Percentiles rank a stretch among this genome's conserved stretches.
These are phyloP conservation scores for Dynastes tityus DNA, from an alignment of 2,888 invertebrate species.

Conservation along the genomic window DNA sequence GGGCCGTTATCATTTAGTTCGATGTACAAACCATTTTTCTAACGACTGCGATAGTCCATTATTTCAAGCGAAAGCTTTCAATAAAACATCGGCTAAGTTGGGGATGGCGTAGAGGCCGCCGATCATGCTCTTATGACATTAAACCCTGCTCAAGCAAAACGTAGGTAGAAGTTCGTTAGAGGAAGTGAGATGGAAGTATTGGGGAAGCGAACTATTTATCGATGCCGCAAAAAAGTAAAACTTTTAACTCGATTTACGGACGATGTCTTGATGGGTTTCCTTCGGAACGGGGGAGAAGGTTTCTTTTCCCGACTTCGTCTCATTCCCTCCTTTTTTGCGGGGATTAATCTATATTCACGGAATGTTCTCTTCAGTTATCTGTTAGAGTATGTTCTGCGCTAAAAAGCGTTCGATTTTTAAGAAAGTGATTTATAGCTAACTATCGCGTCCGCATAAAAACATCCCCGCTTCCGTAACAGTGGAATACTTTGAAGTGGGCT, in stretches of 20 bases:
- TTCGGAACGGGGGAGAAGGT: not conserved
- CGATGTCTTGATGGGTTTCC: conserved; percentile 25
- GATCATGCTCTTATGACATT: conserved; percentile 38
- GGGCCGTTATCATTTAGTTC: conserved; percentile 39
- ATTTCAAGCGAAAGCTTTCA: conserved; percentile 28
- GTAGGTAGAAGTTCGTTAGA: not conserved
- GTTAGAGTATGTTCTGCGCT: conserved; percentile 38
- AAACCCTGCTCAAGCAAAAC: conserved; percentile 3
- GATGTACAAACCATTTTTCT: conserved; percentile 36
- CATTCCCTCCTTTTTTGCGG: not conserved
- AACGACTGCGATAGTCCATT: conserved; percentile 26
- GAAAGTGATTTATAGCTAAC: conserved; percentile 41
- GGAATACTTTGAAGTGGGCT: not conserved
- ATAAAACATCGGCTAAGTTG: conserved; percentile 25
- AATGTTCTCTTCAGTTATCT: conserved; percentile 29
- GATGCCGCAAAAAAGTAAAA: conserved; percentile 40
- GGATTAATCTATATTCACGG: conserved; percentile 44
- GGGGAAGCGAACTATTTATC: conserved; percentile 17
- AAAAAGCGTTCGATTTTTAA: conserved; percentile 35
- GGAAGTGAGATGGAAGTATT: not conserved
- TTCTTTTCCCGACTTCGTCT: not conserved
- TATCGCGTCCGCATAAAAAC: not conserved
- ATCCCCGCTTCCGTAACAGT: not conserved
- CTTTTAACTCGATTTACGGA: conserved; percentile 41
- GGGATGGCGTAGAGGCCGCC: conserved; percentile 1